Percentiles rank a stretch among this genome's conserved stretches.
Evolutionary conservation across 23 tunicate species (phyloP).

Genomic region (Styela plicata): DNA sequence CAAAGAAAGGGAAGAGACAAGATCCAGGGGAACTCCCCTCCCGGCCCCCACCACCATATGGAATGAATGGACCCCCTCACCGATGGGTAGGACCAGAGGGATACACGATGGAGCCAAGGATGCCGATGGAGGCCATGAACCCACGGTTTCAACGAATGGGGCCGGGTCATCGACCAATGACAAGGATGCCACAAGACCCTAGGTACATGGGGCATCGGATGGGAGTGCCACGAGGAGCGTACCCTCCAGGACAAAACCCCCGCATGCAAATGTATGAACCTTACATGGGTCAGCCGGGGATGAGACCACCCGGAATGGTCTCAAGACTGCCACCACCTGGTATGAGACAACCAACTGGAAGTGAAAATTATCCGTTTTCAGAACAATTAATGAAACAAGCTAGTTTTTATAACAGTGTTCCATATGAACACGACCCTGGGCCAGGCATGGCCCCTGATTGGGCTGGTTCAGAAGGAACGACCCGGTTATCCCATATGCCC

Average conservation of each 20-base stretch:
- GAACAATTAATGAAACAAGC: constrained; percentile 88
- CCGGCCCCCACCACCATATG: constrained; percentile 31
- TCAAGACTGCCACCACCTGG: constrained; percentile 22
- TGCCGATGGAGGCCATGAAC: constrained; percentile 10
- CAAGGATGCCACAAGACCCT: constrained; percentile 25
- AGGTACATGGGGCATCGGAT: constrained; percentile 11
- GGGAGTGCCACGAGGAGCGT: constrained; percentile 17
- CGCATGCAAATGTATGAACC: constrained; percentile 33
- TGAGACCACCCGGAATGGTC: constrained; percentile 12
- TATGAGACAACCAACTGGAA: not conserved
- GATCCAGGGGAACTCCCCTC: constrained; percentile 20
- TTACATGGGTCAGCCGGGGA: constrained; percentile 12
- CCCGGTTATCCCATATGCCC: constrained; percentile 26
- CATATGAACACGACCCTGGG: constrained; percentile 6
- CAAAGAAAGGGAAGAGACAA: constrained; percentile 15
- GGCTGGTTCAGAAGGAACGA: constrained; percentile 24
- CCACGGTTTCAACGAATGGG: constrained; percentile 18
- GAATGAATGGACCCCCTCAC: constrained; percentile 14
- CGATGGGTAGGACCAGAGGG: constrained; percentile 11
- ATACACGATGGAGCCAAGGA: constrained; percentile 8
- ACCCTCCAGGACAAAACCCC: constrained; percentile 18
- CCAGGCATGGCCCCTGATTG: constrained; percentile 7
- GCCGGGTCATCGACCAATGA: constrained; percentile 19
- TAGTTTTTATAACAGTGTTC: constrained; percentile 22
- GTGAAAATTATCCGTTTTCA: constrained; percentile 74